Conservation (phyloP, 2,888 invertebrate species). For the Calliopum simillimum region DNA sequence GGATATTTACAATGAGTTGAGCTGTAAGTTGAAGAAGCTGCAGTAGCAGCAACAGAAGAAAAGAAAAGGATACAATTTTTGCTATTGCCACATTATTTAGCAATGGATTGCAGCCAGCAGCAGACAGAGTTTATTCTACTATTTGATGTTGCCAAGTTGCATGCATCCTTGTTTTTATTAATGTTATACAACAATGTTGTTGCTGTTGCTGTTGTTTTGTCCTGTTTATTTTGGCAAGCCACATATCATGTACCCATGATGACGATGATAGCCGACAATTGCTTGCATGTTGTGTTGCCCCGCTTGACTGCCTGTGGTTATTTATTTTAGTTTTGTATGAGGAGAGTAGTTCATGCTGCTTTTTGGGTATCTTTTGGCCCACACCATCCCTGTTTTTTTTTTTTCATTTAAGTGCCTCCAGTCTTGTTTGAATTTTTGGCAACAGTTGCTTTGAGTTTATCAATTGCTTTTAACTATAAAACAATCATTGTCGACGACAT, state of each 20-base stretch:
- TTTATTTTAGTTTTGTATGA: conserved; percentile 25
- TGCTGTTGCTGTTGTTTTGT: conserved; percentile 28
- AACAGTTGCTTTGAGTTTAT: conserved; percentile 29
- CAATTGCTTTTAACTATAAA: conserved; percentile 13
- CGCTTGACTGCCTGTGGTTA: conserved; percentile 27
- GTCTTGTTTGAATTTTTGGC: conserved; percentile 38
- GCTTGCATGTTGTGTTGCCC: conserved; percentile 36
- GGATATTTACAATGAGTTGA: neutral
- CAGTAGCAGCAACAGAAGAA: conserved; percentile 3
- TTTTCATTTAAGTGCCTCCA: conserved; percentile 32
- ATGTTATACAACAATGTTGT: conserved; percentile 8
- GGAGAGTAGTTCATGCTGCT: conserved; percentile 19
- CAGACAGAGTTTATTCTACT: neutral
- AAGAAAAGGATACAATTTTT: neutral
- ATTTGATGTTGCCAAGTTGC: conserved; percentile 29
- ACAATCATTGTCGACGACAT: neutral
- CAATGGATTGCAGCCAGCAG: neutral
- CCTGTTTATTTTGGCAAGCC: conserved; percentile 32
- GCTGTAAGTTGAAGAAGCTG: conserved; percentile 15
- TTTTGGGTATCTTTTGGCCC: conserved; percentile 14
- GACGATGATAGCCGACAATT: conserved; percentile 45
- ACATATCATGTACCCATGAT: conserved; percentile 27
- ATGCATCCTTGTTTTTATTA: conserved; percentile 37
- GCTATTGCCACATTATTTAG: neutral
- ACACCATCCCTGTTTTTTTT: conserved; percentile 10